Base-by-base conservation (phyloP, 2,888 invertebrate species). In the Philaethria dido region DNA sequence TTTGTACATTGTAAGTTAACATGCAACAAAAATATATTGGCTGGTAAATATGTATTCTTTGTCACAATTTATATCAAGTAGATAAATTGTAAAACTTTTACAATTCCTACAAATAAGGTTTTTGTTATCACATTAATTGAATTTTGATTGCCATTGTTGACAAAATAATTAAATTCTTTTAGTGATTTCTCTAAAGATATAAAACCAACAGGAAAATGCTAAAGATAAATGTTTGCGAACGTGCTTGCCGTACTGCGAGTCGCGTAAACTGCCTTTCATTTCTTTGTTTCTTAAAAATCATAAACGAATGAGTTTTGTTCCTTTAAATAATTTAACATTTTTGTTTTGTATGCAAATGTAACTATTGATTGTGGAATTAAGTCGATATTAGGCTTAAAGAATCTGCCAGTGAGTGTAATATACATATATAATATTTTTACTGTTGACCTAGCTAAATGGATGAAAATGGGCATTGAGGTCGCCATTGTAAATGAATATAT, bases 161-260 rank as follows among this genome's bases (percentile, higher is more conserved):
- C 39, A 11, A 39, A 39, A 57, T 22, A 39, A 57, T 55, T 36
- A 18, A 39, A 55, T 39, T 18, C 14, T 22, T 39, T 57, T 42
- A n/a, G n/a, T 5, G 39, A 42, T 22, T 42, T 42, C 8, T 42
- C 39, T 39, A 57, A 22, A 57, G 57, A 20, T 55, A 42, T 57
- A n/a, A 39, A 22, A 39, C 25, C 33, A 45, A 60, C 60, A 60
- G 60, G 60, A 60, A 60, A 60, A 60, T 47, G 45, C 47, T 39
- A 57, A 64, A 25, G 47, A 57, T 47, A 47, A 47, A 64, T 57
- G 11, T 25, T 39, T 39, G 18, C n/a, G 39, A 48, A 14, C 22
- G 20, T 18, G 42, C 2, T 45, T 16, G 18, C 18, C 14, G 16
- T 14, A 57, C 6, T 16, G 33, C 25, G 9, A 13, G 13, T n/a